Evolutionary conservation across 2,888 invertebrate genomes (phyloP), one percentile per base, ranked within the genome.

Genomic region (Glyphotaelius pellucidus): DNA sequence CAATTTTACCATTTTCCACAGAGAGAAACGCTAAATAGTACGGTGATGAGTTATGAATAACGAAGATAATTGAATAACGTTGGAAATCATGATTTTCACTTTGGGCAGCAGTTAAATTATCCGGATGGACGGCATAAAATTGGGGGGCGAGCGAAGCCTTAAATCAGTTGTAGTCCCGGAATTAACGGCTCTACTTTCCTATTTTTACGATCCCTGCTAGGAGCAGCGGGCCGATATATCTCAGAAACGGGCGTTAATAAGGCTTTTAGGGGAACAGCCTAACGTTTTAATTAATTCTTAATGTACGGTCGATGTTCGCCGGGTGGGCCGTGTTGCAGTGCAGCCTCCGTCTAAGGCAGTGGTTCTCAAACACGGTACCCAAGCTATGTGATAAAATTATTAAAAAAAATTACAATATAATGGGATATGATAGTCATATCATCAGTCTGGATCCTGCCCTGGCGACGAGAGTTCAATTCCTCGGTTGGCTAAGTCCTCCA

Each of bases 251-350:
- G 93, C 93, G 92, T 93, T 93, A 93, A 93, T 93, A 93, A 93
- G 93, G 93, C 92, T 93, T 93, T 93, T 92, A 93, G 92, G 92
- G 90, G 92, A 92, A 92, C 92, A 92, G 90, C 84, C 90, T 90
- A 92, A 93, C 92, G 93, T 93, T 93, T 93, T 93, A 93, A 93
- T 93, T 93, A 93, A 93, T 93, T 93, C 93, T 93, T 93, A 93
- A 93, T 93, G 93, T 93, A 93, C 93, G 93, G 85, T 47, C 89
- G 38, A 90, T 89, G 89, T 52, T 80, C 32, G 38, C 88, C 91
- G 81, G 25, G 42, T 30, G 35, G 86, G 86, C 47, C 52, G 81
- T 91, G 87, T 87, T 47, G 84, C 19, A 89, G 42, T 81, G 92
- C 90, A 92, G 90, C 91, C 80, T 89, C 88, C 25, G n/a, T 42